Evolutionary conservation across 2,113 vertebrate species (phyloP).

Genomic region (Xenopus borealis): DNA sequence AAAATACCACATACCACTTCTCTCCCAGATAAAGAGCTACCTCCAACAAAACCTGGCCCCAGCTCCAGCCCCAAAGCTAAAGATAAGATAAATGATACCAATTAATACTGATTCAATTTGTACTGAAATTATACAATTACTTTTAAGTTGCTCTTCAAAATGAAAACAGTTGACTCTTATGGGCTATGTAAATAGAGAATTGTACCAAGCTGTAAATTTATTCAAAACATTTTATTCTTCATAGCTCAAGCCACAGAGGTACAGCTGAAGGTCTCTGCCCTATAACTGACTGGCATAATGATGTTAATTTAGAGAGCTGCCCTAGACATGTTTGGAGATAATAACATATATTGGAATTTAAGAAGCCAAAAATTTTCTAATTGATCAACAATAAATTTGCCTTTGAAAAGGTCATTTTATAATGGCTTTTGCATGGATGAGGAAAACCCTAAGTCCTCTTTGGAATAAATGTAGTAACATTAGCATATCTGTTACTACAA

Average conservation of each 20-base stretch:
- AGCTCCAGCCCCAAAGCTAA: too few relatives aligned
- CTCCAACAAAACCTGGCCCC: too few relatives aligned
- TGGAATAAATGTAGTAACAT: constrained; percentile 6
- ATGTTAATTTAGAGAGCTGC: constrained; percentile 41
- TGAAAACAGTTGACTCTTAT: background rate
- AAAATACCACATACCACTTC: too few relatives aligned
- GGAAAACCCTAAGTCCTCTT: constrained; percentile 9
- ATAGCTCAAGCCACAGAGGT: constrained; percentile 29
- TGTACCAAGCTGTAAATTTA: constrained; percentile 26
- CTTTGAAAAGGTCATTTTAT: constrained; percentile 37
- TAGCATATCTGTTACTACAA: background rate
- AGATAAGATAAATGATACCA: too few relatives aligned
- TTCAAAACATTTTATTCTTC: constrained; percentile 39
- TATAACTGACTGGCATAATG: constrained; percentile 46
- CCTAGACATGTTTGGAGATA: constrained; percentile 41
- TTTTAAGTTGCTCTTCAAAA: too few relatives aligned
- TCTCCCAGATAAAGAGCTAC: too few relatives aligned
- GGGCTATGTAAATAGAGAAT: constrained; percentile 18
- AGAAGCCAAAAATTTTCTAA: constrained; percentile 30
- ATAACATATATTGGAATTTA: constrained; percentile 45
- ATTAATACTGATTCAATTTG: too few relatives aligned
- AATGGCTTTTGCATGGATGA: constrained; percentile 26
- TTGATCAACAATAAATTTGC: constrained; percentile 46
- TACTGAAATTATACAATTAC: too few relatives aligned
- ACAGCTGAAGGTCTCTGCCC: constrained; percentile 41